Evolutionary conservation across 2,888 invertebrate genomes (phyloP), one percentile per base, ranked within the genome.

Genomic region (Liodrosophila aerea): DNA sequence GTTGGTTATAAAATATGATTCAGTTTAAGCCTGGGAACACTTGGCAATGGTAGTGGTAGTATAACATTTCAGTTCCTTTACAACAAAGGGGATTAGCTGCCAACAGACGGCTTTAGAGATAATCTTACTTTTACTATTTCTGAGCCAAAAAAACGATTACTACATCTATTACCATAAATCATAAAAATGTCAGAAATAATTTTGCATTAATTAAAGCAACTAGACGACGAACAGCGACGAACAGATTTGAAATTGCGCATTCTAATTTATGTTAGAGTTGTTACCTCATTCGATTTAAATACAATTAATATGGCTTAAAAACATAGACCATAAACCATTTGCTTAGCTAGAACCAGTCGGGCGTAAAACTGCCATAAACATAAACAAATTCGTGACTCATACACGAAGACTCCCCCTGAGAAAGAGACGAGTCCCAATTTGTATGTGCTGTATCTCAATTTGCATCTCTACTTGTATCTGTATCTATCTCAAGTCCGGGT

Each of bases 181-280:
- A 49, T 30, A 52, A 34, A 62, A 62, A 54, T 39, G 80, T 54
- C 40, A 29, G 22, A 29, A 54, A 41, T 18, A 34, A 41, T 58
- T 50, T 62, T 59, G 80, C 66, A 78, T 76, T 70, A 70, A 70
- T 80, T 66, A 61, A 78, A 69, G 16, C 34, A 45, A 31, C 31
- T 37, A 31, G 13, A 33, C 22, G 29, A 9, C 31, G 4, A 37
- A 30, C 30, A n/a, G n/a, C n/a, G n/a, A n/a, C 31, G 16, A 16
- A 13, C 8, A n/a, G 13, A 11, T 1, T 50, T 16, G 11, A 31
- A 22, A 49, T 13, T 11, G 54, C 47, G 57, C 70, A 70, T 77
- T 77, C 77, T 82, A 77, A 82, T 76, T 82, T 73, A 70, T 67
- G 66, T 65, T 57, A 15, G 47, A 39, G 62, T 61, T 66, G 41